phyloP scores from a whole-genome alignment of 1,140 invertebrate species.

The Drosophila yakuba region DNA sequence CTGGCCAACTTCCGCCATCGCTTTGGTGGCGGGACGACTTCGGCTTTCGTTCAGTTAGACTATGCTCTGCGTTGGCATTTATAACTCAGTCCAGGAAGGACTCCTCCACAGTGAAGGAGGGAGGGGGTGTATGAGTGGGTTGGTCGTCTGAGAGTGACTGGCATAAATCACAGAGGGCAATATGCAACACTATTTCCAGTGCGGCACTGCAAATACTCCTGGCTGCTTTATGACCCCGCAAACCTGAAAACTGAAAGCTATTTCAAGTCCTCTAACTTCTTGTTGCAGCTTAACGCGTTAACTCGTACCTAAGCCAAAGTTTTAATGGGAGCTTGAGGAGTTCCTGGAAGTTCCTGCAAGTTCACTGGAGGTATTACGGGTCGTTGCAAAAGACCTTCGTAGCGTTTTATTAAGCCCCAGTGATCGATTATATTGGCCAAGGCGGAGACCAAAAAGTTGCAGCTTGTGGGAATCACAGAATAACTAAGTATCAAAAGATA shows the following conservation, averaged over 20 bases:
- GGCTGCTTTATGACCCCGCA: conserved; percentile 26
- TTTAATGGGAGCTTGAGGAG: conserved; percentile 32
- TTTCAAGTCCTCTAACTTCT: conserved; percentile 17
- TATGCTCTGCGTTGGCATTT: conserved; percentile 15
- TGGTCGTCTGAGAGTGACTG: conserved; percentile 15
- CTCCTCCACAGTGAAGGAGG: neutral
- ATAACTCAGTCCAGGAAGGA: neutral
- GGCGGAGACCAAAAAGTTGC: conserved; percentile 10
- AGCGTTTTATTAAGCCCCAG: conserved; percentile 23
- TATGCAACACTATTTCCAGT: conserved; percentile 22
- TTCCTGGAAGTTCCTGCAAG: conserved; percentile 20
- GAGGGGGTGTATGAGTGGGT: neutral
- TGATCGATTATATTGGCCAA: conserved; percentile 1
- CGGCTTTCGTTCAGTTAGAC: conserved; percentile 6
- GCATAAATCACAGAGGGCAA: conserved; percentile 27
- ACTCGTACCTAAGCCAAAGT: conserved; percentile 26
- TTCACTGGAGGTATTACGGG: conserved; percentile 9
- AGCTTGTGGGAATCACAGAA: neutral
- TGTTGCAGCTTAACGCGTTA: conserved; percentile 36
- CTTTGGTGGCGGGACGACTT: conserved; percentile 3
- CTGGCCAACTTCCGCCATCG: conserved; percentile 13
- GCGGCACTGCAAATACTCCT: conserved; percentile 12
- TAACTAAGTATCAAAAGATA: neutral
- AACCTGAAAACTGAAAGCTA: conserved; percentile 28
- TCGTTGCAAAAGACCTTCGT: conserved; percentile 1